These are phyloP conservation scores for Carterocephalus palaemon DNA, from an alignment of 2,888 invertebrate species.

Conservation along the genomic window DNA sequence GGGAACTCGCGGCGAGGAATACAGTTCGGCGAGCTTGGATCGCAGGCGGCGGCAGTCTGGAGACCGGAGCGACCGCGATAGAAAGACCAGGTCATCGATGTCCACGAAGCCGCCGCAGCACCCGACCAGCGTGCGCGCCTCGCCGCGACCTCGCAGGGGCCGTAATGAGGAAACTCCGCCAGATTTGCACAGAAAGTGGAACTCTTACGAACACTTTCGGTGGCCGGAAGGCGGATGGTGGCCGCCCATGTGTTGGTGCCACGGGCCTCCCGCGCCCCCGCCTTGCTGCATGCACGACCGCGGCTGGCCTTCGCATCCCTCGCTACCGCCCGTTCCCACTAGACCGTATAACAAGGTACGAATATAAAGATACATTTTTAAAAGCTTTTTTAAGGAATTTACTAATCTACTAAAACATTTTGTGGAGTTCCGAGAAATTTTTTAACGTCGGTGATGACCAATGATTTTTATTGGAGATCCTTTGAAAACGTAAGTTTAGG, in stretches of 20 bases:
- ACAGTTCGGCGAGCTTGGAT: constrained; percentile 74
- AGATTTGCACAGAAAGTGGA: constrained; percentile 70
- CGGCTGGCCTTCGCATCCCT: constrained; percentile 72
- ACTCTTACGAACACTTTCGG: constrained; percentile 80
- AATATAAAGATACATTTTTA: no score
- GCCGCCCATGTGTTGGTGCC: constrained; percentile 73
- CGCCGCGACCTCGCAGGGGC: constrained; percentile 61
- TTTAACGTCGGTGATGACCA: no score
- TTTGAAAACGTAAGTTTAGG: no score
- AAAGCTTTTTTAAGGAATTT: no score
- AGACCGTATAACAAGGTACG: constrained; percentile 66
- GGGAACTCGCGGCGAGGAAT: constrained; percentile 56
- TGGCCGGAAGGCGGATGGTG: constrained; percentile 77
- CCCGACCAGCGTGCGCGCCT: constrained; percentile 61
- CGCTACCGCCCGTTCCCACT: constrained; percentile 56
- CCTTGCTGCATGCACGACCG: constrained; percentile 73
- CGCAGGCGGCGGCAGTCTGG: constrained; percentile 72
- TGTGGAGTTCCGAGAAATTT: no score
- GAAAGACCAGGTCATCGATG: constrained; percentile 81
- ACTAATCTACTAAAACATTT: no score
- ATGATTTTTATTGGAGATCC: no score
- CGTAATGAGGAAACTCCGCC: constrained; percentile 63
- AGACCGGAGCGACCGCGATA: constrained; percentile 80
- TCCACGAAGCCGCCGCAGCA: constrained; percentile 74
- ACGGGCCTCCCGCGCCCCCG: constrained; percentile 65